Evolutionary conservation across 2,113 vertebrate genomes (phyloP).

Genomic region (Terrapene triunguis): DNA sequence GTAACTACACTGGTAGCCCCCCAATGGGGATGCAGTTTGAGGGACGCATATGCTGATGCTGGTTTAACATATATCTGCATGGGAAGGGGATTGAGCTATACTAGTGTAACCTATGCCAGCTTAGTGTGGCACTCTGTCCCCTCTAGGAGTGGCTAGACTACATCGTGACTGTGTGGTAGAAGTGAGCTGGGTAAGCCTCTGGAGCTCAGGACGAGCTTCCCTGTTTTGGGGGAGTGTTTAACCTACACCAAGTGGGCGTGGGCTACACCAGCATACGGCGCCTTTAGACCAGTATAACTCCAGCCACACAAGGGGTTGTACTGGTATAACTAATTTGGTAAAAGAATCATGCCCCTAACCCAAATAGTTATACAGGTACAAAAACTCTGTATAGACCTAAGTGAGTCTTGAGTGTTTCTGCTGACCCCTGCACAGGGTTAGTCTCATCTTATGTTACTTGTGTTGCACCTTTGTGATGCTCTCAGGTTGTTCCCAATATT

Average conservation of each 20-base stretch:
- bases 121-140: not conserved
- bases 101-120: not conserved
- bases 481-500: not conserved
- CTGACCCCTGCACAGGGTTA: not conserved
- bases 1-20: not conserved
- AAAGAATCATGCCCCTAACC: not conserved
- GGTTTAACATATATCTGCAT: not conserved
- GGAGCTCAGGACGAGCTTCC: not conserved
- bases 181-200: not conserved
- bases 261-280: not conserved
- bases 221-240: not conserved
- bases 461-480: not conserved
- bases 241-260: not conserved
- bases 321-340: not conserved
- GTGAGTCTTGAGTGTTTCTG: rapidly evolving
- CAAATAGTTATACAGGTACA: not conserved
- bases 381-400: not conserved
- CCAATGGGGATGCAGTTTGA: not conserved
- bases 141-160: not conserved
- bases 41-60: not conserved
- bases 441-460: not conserved
- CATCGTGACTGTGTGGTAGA: not conserved
- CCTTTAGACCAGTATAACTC: not conserved
- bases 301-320: not conserved
- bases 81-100: not conserved